Evolutionary conservation across 2,888 invertebrate genomes (phyloP).

Genomic region (Notodonta dromedarius): DNA sequence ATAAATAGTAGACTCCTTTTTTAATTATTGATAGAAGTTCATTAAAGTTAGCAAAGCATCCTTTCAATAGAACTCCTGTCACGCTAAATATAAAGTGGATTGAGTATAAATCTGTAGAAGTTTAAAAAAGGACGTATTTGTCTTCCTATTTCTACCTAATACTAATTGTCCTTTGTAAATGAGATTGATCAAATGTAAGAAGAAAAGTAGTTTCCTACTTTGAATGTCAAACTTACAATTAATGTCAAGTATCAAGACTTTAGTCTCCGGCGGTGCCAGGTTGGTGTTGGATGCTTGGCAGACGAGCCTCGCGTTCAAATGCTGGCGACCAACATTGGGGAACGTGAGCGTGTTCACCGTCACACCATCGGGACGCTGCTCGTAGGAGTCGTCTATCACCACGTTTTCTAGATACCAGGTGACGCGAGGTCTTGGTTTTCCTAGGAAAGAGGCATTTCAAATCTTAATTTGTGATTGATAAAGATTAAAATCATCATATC

Average conservation of each 20-base stretch:
- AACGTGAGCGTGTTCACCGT: conserved; percentile 92
- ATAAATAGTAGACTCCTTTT: too few species aligned
- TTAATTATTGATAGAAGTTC: too few species aligned
- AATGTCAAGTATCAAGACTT: conserved; percentile 91
- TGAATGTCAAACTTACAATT: conserved; percentile 88
- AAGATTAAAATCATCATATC: not conserved
- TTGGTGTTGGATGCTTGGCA: conserved; percentile 96
- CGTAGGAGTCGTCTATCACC: conserved; percentile 92
- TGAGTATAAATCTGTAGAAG: too few species aligned
- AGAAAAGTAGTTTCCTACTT: too few species aligned
- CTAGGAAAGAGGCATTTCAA: conserved; percentile 62
- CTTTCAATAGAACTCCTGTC: too few species aligned
- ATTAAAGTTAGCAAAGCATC: too few species aligned
- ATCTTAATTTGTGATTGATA: not conserved
- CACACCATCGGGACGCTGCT: conserved; percentile 87
- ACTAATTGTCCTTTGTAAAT: too few species aligned
- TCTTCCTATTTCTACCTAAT: too few species aligned
- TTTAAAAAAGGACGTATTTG: too few species aligned
- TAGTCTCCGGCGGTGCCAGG: conserved; percentile 90
- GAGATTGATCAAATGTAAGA: too few species aligned
- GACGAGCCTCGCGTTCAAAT: conserved; percentile 92
- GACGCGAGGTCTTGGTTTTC: conserved; percentile 90
- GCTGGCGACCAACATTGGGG: conserved; percentile 91
- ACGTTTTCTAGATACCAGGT: conserved; percentile 94
- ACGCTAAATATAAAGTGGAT: too few species aligned